Percentiles rank a stretch among this genome's conserved stretches.
These are phyloP conservation scores for Pseudachorutes palmiensis DNA, from an alignment of 1,140 invertebrate genomes.

Conservation along the genomic window DNA sequence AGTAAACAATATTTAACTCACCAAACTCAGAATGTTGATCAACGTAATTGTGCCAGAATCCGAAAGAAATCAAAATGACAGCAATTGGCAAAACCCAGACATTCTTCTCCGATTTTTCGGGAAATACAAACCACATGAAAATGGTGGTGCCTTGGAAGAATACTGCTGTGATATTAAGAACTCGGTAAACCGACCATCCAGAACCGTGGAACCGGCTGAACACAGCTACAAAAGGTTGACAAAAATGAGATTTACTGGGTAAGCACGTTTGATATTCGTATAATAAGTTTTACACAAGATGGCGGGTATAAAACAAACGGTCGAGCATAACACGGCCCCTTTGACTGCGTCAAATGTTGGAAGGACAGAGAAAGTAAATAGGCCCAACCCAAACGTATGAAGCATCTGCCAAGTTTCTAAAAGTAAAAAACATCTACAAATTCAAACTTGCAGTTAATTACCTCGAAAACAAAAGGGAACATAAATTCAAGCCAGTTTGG, in stretches of 20 bases:
- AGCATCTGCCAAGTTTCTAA: slow-evolving; percentile 43
- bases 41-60: slow-evolving; percentile 50
- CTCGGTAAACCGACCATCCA: slow-evolving; percentile 12
- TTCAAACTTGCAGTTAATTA: slow-evolving; percentile 23
- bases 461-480: slow-evolving; percentile 33
- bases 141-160: slow-evolving; percentile 37
- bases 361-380: slow-evolving; percentile 49
- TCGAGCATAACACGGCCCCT: slow-evolving; percentile 47
- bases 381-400: slow-evolving; percentile 47
- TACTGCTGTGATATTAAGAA: slow-evolving; percentile 41
- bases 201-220: slow-evolving; percentile 22
- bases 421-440: background rate
- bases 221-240: slow-evolving; percentile 20
- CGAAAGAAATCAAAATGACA: slow-evolving; percentile 46
- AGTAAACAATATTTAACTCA: background rate
- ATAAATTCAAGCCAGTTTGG: slow-evolving; percentile 23
- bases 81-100: slow-evolving; percentile 45
- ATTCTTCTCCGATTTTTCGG: slow-evolving; percentile 9
- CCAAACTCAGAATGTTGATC: background rate
- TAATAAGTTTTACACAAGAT: slow-evolving; percentile 40
- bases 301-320: slow-evolving; percentile 47
- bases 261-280: background rate
- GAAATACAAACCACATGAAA: slow-evolving; percentile 28
- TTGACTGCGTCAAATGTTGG: slow-evolving; percentile 48
- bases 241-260: background rate